Evolutionary conservation across 2,113 vertebrate species (phyloP), one percentile per base, ranked within the genome.

Genomic region (Pantherophis guttatus): DNA sequence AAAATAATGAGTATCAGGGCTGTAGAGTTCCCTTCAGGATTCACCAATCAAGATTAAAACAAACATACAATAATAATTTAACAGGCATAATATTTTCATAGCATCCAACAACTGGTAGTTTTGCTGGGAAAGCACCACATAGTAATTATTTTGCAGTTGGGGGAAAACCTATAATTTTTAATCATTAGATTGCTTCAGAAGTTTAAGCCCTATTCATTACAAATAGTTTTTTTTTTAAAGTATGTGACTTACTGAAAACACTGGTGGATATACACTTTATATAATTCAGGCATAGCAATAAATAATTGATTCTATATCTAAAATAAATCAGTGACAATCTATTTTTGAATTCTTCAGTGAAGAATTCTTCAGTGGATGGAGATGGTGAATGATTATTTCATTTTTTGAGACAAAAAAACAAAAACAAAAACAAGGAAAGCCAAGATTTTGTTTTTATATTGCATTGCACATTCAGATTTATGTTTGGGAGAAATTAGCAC

Each of bases 261-360:
- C 75, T 86, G 44, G 19, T 90, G n/a, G 29, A 10, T 89, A 57
- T n/a, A n/a, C n/a, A 90, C 26, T 92, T 89, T 62, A 86, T 59
- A 89, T n/a, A 44, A 52, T 23, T 39, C 70, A 93, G 13, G 8
- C n/a, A 19, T 86, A 95, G 94, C 95, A 94, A 96, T 94, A 96
- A 96, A 94, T 54, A 93, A 44, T 90, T 88, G 93, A 95, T 59
- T 95, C 70, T 19, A 91, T 94, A 57, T 81, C 59, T 92, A 86
- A 88, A 96, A 4, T 17, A 93, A 62, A 95, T 93, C 93, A 95
- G 92, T 93, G 93, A 75, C 24, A 53, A 95, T 94, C 57, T 53
- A 75, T 54, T 96, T 75, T 93, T 90, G 93, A 91, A 87, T 87
- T 53, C 86, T 52, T 87, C 50, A 53, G 48, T 87, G 52, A 53